Percentiles rank a stretch among this genome's conserved stretches.
Conservation (phyloP, 2,113 vertebrate species). For the Lucifuga dentata region DNA sequence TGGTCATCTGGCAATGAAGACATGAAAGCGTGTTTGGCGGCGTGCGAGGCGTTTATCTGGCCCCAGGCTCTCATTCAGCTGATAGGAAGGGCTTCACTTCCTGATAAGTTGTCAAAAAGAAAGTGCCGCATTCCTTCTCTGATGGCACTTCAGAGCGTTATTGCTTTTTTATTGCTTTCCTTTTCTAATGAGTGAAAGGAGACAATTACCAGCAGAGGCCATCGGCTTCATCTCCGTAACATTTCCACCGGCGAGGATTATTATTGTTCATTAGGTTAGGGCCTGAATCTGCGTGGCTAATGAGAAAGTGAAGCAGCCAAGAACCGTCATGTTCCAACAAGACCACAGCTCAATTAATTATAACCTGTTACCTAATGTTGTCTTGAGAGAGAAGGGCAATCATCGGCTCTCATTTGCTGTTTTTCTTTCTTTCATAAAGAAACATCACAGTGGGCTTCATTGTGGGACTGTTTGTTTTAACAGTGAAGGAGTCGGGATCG, state of each 20-base stretch:
- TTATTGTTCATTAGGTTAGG: slow-evolving; percentile 82
- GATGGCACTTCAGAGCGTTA: slow-evolving; percentile 67
- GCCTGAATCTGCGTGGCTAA: slow-evolving; percentile 71
- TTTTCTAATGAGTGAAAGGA: slow-evolving; percentile 72
- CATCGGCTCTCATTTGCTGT: slow-evolving; percentile 46
- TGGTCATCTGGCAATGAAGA: slow-evolving; percentile 46
- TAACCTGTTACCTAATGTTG: slow-evolving; percentile 77
- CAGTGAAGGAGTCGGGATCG: slow-evolving; percentile 64
- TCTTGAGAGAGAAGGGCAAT: slow-evolving; percentile 63
- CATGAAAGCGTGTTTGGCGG: slow-evolving; percentile 75
- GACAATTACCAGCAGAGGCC: slow-evolving; percentile 71
- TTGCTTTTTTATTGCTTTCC: slow-evolving; percentile 71
- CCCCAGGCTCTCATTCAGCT: slow-evolving; percentile 66
- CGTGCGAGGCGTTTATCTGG: slow-evolving; percentile 70
- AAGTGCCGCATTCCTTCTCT: slow-evolving; percentile 67
- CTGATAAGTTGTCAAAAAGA: slow-evolving; percentile 72
- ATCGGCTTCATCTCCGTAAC: slow-evolving; percentile 69
- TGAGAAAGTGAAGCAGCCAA: slow-evolving; percentile 74
- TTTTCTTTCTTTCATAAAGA: slow-evolving; percentile 27
- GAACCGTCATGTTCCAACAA: slow-evolving; percentile 65
- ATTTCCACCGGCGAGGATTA: slow-evolving; percentile 70
- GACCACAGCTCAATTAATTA: slow-evolving; percentile 78
- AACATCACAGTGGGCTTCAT: slow-evolving; percentile 39
- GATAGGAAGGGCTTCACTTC: slow-evolving; percentile 66
- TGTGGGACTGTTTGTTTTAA: slow-evolving; percentile 71